phyloP scores from a whole-genome alignment of 2,888 invertebrate genomes.

The Perizoma flavofasciatum region DNA sequence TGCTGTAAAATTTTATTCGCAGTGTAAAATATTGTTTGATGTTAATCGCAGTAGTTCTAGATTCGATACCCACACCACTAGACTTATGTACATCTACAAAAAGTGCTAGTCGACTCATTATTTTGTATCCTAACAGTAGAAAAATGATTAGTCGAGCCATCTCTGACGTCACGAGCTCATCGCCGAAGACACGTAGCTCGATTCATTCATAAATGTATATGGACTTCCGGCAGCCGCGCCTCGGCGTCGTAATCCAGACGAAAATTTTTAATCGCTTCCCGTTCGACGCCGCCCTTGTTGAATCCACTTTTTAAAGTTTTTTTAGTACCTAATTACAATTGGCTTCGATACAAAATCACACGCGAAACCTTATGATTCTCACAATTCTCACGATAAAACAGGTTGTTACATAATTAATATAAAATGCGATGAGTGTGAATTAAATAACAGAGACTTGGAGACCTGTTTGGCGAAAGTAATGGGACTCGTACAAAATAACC shows the following conservation, averaged over 20 bases:
- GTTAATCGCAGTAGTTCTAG: too few species aligned
- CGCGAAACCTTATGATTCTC: constrained; percentile 26
- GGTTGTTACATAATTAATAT: constrained; percentile 30
- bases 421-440: constrained; percentile 26
- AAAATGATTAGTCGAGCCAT: constrained; percentile 14
- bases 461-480: constrained; percentile 32
- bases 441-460: constrained; percentile 21
- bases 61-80: too few species aligned
- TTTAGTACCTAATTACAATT: constrained; percentile 22
- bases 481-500: constrained; percentile 11
- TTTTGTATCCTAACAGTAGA: too few species aligned
- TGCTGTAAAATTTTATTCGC: too few species aligned
- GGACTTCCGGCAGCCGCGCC: constrained; percentile 68
- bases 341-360: constrained; percentile 23
- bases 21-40: too few species aligned
- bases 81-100: too few species aligned
- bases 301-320: constrained; percentile 20
- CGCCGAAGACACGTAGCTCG: constrained; percentile 59
- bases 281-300: constrained; percentile 24
- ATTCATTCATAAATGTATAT: constrained; percentile 68
- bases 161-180: constrained; percentile 58
- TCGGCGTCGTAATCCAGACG: constrained; percentile 52
- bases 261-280: constrained; percentile 41
- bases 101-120: too few species aligned
- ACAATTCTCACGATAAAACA: constrained; percentile 30